Conservation (phyloP, 2,113 vertebrate genomes). For the Notothenia coriiceps region DNA sequence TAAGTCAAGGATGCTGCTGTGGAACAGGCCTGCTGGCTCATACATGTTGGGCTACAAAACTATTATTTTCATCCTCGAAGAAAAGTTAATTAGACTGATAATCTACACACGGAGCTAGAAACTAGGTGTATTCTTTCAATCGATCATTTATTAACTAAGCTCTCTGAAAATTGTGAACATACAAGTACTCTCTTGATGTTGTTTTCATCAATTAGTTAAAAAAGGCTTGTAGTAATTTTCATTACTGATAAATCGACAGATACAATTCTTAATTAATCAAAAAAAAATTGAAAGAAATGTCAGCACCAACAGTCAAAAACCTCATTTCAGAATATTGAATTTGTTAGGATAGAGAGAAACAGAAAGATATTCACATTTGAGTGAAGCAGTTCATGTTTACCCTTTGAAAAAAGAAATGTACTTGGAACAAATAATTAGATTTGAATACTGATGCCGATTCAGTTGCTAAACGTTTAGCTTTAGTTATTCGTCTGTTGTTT, state of each 20-base stretch:
- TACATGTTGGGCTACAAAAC: background rate
- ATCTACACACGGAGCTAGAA: too few relatives aligned
- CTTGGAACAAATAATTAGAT: background rate
- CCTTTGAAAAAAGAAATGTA: background rate
- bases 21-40: background rate
- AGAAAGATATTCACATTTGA: background rate
- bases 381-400: background rate
- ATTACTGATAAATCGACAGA: background rate
- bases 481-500: too few relatives aligned
- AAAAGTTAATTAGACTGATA: too few relatives aligned
- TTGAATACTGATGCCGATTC: background rate
- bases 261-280: too few relatives aligned
- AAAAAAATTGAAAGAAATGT: background rate
- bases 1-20: background rate
- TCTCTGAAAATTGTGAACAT: background rate
- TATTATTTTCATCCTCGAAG: background rate
- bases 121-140: background rate
- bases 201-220: too few relatives aligned
- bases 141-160: background rate
- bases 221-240: too few relatives aligned
- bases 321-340: background rate
- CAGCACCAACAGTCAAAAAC: background rate
- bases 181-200: background rate
- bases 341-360: background rate
- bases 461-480: background rate